These are phyloP conservation scores for Reticulitermes speratus DNA, from an alignment of 1,140 invertebrate species.

Conservation along the genomic window DNA sequence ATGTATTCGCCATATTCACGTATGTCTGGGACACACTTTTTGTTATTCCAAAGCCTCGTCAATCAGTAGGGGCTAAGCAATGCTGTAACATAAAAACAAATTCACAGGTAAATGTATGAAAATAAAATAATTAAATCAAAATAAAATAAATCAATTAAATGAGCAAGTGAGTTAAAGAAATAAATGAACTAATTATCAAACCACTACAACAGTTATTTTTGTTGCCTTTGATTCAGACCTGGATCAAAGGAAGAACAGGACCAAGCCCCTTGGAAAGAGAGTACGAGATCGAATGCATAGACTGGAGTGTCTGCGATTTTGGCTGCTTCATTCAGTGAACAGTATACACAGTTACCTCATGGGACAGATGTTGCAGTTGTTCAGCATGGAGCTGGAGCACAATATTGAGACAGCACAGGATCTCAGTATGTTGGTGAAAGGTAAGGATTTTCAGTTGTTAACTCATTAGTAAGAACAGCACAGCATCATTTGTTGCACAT, in stretches of 20 bases:
- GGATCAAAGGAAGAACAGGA: background rate
- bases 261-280: background rate
- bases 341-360: slow-evolving; percentile 64
- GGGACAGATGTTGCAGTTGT: slow-evolving; percentile 59
- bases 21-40: no score
- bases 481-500: no score
- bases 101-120: no score
- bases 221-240: background rate
- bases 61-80: no score
- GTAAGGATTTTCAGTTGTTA: slow-evolving; percentile 37
- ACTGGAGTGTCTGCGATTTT: slow-evolving; percentile 59
- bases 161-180: background rate
- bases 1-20: no score
- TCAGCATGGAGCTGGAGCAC: slow-evolving; percentile 51
- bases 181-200: background rate
- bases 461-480: no score
- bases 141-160: background rate
- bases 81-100: no score
- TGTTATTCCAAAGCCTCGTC: no score
- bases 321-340: slow-evolving; percentile 60
- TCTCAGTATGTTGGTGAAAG: slow-evolving; percentile 50
- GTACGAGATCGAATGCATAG: slow-evolving; percentile 46
- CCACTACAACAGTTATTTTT: background rate
- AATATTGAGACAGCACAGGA: slow-evolving; percentile 50
- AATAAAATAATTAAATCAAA: background rate